phyloP scores from a whole-genome alignment of 2,113 vertebrate genomes.

The Mobula birostris region DNA sequence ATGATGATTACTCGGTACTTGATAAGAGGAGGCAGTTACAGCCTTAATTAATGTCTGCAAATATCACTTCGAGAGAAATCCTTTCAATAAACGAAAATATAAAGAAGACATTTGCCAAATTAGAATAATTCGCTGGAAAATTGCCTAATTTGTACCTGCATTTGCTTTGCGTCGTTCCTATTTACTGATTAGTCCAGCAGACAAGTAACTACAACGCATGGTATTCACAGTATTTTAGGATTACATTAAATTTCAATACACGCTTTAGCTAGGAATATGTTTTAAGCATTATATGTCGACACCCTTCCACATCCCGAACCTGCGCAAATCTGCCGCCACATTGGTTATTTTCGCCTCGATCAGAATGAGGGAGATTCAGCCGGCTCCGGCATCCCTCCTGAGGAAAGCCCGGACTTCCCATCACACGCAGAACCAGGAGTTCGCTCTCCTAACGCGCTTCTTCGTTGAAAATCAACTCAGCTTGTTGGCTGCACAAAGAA shows the following conservation, averaged over 20 bases:
- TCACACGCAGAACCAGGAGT: not conserved
- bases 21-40: not conserved
- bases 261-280: not conserved
- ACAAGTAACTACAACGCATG: not conserved
- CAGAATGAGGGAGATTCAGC: not conserved
- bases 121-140: not conserved
- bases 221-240: not conserved
- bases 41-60: not conserved
- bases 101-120: not conserved
- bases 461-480: too few relatives aligned
- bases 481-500: not conserved
- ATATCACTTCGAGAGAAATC: not conserved
- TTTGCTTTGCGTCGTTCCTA: not conserved
- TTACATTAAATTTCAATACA: not conserved
- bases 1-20: not conserved
- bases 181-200: not conserved
- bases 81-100: not conserved
- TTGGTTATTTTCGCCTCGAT: not conserved
- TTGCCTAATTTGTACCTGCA: not conserved
- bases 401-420: not conserved
- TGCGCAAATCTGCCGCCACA: not conserved
- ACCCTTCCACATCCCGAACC: not conserved
- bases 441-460: not conserved
- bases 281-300: too few relatives aligned
- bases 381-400: not conserved